phyloP scores from a whole-genome alignment of 2,113 vertebrate species.

The crab-eating macaque (Macaca fascicularis) region DNA sequence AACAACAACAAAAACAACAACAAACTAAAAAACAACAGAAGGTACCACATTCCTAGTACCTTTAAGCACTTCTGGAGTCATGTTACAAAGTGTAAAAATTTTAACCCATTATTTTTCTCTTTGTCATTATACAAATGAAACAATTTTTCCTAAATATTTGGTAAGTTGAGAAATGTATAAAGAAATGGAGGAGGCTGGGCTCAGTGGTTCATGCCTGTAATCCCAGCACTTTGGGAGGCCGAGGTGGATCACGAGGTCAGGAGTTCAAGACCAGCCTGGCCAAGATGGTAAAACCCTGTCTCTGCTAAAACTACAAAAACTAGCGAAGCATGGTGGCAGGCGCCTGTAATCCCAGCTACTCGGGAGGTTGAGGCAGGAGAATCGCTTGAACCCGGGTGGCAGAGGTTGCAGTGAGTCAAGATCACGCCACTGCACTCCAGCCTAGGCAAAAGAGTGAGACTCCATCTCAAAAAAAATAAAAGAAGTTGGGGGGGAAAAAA shows the following conservation, averaged over 20 bases:
- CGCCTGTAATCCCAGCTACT: neutral
- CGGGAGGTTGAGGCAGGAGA: neutral
- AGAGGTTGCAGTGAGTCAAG: too few relatives aligned
- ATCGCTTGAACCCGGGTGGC: too few relatives aligned
- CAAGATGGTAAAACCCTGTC: neutral
- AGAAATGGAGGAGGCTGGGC: neutral
- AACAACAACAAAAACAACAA: too few relatives aligned
- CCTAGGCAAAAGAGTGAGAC: neutral
- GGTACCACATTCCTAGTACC: neutral
- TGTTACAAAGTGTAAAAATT: neutral
- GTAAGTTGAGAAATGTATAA: neutral
- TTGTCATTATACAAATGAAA: constrained; percentile 11
- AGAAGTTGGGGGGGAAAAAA: neutral
- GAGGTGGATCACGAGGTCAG: neutral
- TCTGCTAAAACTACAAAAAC: neutral
- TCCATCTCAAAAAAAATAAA: neutral
- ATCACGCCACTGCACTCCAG: too few relatives aligned
- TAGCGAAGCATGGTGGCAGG: neutral
- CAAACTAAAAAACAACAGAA: too few relatives aligned
- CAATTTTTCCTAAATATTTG: constrained; percentile 6
- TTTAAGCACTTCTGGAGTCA: neutral
- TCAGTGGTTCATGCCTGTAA: neutral
- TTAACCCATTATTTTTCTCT: neutral
- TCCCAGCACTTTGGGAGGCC: neutral
- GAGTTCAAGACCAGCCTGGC: neutral